Base-by-base conservation (phyloP, 2,888 invertebrate species). In the Athrips mouffetella region DNA sequence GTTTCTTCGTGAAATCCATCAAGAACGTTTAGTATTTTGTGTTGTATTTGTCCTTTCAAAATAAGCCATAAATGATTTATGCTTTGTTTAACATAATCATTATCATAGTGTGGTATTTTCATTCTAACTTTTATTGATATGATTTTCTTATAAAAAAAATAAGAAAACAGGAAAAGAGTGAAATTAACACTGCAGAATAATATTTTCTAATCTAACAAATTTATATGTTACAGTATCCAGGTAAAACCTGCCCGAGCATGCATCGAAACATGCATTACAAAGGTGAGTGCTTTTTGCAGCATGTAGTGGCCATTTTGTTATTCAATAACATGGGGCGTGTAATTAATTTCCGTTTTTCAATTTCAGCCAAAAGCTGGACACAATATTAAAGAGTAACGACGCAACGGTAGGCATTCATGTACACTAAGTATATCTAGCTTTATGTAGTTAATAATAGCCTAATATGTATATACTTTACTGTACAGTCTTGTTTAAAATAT, bases 221-320 rank as follows among this genome's bases (percentile, higher is more conserved):
- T n/a, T 41, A 58, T 61, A 63, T 66, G 63, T 86, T 86, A 67
- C 91, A 91, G 79, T 90, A 93, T 90, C 92, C 91, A 59, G 93
- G 93, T 55, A 95, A 95, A 80, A 94, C 94, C 75, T 96, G 96
- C 82, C 96, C 96, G 49, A 96, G 94, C 70, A 96, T 96, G 96
- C 94, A 96, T 89, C 94, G 94, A 81, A 95, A 96, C 75, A 95
- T 96, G 86, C 94, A 96, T 89, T 97, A 97, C 82, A 95, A 95
- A 93, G 94, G 94, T 94, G 86, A 59, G 54, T 53, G 45, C 5
- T 44, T 60, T 58, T 57, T 54, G 11, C 10, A 44, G 54, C 45
- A 52, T 53, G 16, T 53, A 58, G 23, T 55, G n/a, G n/a, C n/a
- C n/a, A n/a, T n/a, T n/a, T n/a, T n/a, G n/a, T 58, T 53, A 58